Evolutionary conservation across 2,113 vertebrate genomes (phyloP).

Genomic region (Empidonax alnorum): DNA sequence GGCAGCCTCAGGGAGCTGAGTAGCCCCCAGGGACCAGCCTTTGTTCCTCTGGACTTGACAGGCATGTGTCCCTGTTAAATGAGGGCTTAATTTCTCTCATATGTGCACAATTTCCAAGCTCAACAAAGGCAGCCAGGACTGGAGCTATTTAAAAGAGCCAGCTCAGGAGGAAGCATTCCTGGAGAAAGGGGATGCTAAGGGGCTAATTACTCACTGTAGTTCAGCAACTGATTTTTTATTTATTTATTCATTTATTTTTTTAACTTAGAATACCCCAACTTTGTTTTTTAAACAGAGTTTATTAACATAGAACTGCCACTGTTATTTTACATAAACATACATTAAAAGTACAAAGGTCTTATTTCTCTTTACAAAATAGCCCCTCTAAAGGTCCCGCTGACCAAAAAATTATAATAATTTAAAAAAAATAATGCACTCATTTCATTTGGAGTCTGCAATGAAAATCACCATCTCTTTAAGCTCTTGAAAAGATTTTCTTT

Average conservation of each 20-base stretch:
- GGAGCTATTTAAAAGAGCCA: constrained; percentile 79
- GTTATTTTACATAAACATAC: constrained; percentile 67
- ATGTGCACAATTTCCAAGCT: constrained; percentile 90
- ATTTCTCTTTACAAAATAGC: constrained; percentile 56
- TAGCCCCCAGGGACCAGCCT: constrained; percentile 82
- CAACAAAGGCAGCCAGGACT: constrained; percentile 79
- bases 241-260: not conserved
- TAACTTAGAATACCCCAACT: not conserved
- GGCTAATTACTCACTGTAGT: constrained; percentile 87
- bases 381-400: constrained; percentile 42
- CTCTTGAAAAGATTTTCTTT: not conserved
- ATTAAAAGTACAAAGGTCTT: constrained; percentile 68
- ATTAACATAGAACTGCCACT: constrained; percentile 70
- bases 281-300: constrained; percentile 44
- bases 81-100: constrained; percentile 94
- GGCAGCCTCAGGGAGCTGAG: constrained; percentile 81
- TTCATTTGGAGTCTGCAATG: not conserved
- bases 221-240: constrained; percentile 60
- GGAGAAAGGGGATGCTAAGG: constrained; percentile 84
- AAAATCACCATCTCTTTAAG: not conserved
- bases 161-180: constrained; percentile 80
- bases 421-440: not conserved
- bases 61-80: constrained; percentile 94
- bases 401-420: not conserved
- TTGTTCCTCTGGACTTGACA: constrained; percentile 91